phyloP scores from a whole-genome alignment of 2,888 invertebrate genomes.

The Stenodema calcarata region DNA sequence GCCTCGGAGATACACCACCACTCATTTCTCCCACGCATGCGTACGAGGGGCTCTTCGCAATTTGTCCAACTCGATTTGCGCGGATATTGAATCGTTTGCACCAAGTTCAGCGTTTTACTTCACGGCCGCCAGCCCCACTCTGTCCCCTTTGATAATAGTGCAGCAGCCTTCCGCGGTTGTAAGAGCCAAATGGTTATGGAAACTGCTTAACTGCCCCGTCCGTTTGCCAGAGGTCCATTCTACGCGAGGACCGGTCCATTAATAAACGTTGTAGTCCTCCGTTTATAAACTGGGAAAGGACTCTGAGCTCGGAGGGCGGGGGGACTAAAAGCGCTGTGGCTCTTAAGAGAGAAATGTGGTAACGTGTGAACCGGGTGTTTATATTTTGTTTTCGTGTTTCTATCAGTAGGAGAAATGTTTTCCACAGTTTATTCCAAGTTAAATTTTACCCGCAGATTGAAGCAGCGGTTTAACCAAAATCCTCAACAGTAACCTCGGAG shows the following conservation, averaged over 20 bases:
- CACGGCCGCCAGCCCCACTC: not conserved
- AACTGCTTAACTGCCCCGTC: constrained; percentile 10
- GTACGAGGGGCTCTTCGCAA: too few species aligned
- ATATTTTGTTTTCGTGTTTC: not conserved
- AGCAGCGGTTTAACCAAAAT: too few species aligned
- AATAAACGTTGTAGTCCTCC: not conserved
- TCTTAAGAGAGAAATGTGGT: not conserved
- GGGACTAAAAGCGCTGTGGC: not conserved
- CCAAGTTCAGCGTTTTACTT: not conserved
- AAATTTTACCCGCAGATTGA: too few species aligned
- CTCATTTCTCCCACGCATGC: too few species aligned
- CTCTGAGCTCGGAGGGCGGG: not conserved
- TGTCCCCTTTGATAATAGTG: not conserved
- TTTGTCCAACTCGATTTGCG: too few species aligned
- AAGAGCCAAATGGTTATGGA: constrained; percentile 24
- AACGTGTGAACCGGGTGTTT: not conserved
- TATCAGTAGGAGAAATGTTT: not conserved
- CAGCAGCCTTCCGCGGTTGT: not conserved
- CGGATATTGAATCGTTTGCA: too few species aligned
- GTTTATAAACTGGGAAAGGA: not conserved
- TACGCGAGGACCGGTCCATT: not conserved
- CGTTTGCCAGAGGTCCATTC: not conserved
- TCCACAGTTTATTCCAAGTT: too few species aligned
- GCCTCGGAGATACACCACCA: too few species aligned
- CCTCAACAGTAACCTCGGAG: too few species aligned